Conservation (phyloP, 2,888 invertebrate genomes). For the Drosophila seclusa region DNA sequence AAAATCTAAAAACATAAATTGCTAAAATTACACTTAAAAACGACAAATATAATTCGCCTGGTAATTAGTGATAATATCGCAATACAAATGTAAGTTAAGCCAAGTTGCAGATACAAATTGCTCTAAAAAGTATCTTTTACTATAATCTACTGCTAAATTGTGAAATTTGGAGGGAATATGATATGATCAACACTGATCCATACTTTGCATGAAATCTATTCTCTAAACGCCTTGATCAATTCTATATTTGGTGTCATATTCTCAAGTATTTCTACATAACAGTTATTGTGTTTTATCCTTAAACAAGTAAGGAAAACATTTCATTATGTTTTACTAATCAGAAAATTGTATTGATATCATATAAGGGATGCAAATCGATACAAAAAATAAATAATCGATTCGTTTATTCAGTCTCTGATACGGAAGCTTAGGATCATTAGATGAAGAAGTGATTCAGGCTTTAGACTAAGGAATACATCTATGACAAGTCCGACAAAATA, state of each 20-base stretch:
- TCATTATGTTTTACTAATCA: background rate
- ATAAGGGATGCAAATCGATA: background rate
- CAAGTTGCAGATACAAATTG: background rate
- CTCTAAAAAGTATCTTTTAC: background rate
- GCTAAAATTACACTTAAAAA: conserved; percentile 2
- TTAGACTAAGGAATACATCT: background rate
- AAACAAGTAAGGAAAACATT: background rate
- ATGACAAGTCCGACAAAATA: background rate
- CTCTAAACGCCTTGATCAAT: background rate
- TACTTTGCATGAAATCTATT: background rate
- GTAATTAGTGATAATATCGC: background rate
- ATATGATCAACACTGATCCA: background rate
- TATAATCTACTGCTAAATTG: background rate
- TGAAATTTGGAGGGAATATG: background rate
- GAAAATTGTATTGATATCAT: background rate
- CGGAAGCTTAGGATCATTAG: background rate
- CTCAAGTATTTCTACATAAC: background rate
- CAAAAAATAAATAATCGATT: background rate
- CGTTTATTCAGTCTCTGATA: background rate
- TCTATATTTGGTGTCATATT: background rate
- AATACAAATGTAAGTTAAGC: conserved; percentile 28
- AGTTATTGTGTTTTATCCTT: background rate
- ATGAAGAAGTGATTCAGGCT: background rate
- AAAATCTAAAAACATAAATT: conserved; percentile 5
- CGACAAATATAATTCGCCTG: background rate